Conservation (phyloP, 1,140 invertebrate genomes). For the Meloidogyne exigua region DNA sequence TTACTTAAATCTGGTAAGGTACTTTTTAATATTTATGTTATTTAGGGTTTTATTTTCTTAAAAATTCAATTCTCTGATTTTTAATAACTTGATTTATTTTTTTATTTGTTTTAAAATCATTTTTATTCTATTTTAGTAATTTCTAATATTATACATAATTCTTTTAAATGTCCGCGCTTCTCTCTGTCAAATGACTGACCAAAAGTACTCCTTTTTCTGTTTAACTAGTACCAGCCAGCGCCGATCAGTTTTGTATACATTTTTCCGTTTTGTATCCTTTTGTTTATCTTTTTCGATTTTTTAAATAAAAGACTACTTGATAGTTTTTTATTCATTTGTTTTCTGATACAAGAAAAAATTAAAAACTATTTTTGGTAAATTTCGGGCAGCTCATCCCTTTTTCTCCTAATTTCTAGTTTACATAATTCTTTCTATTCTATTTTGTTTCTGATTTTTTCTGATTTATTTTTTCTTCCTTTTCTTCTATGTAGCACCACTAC, state of each 20-base stretch:
- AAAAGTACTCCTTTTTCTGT: background rate
- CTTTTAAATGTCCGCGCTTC: too few species aligned
- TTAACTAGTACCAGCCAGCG: background rate
- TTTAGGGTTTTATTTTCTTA: too few species aligned
- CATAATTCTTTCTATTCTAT: background rate
- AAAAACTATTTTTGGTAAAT: background rate
- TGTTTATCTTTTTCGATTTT: background rate
- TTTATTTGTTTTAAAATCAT: too few species aligned
- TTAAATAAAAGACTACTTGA: background rate
- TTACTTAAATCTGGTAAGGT: too few species aligned
- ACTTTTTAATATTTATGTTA: too few species aligned
- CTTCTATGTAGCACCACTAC: background rate
- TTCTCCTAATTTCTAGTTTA: background rate
- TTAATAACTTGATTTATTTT: too few species aligned
- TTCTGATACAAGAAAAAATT: background rate
- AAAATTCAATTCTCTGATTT: too few species aligned
- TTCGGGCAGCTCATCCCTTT: conserved; percentile 1
- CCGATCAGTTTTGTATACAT: background rate
- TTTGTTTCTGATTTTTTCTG: background rate
- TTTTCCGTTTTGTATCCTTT: background rate
- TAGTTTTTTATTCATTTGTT: background rate
- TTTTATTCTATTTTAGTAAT: too few species aligned
- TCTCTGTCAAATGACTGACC: background rate
- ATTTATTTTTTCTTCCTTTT: background rate
- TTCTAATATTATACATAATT: too few species aligned